Conservation (phyloP, 2,797 vertebrate species). For the Gymnoscopelus braueri region DNA sequence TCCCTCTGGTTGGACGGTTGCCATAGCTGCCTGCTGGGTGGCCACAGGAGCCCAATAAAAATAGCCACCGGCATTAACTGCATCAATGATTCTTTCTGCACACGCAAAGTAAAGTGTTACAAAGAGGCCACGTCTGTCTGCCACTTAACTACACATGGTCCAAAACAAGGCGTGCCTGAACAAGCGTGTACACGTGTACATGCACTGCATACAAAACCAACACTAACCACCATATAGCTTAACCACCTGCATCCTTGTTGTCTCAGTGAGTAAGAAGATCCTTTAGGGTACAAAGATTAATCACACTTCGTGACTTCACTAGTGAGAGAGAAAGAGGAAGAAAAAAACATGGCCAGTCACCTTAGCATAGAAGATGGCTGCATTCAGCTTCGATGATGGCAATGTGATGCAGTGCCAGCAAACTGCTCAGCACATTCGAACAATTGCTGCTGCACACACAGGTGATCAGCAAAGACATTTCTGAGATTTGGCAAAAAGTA, state of each 20-base stretch:
- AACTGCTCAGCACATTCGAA: no score
- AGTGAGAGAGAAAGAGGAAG: not conserved
- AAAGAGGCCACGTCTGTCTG: conserved; percentile 7
- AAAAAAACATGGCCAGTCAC: no score
- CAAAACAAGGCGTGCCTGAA: conserved; percentile 12
- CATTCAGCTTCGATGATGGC: no score
- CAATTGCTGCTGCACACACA: no score
- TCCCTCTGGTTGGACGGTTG: conserved; percentile 42
- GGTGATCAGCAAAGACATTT: no score
- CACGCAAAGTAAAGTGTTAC: not conserved
- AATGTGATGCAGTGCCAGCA: no score
- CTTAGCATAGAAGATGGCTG: no score
- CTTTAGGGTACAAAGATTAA: not conserved
- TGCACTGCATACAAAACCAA: conserved; percentile 8
- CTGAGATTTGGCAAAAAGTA: no score
- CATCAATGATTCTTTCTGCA: not conserved
- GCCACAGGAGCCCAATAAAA: conserved; percentile 46
- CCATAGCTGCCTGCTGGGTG: conserved; percentile 50
- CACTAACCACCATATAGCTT: conserved; percentile 21
- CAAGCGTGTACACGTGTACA: no score
- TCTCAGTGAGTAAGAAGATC: not conserved
- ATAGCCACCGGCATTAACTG: conserved; percentile 18
- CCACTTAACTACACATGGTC: conserved; percentile 12
- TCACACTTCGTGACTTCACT: not conserved
- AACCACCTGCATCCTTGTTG: not conserved